Conservation (phyloP, 2,113 vertebrate species). For the Oncorhynchus clarkii region DNA sequence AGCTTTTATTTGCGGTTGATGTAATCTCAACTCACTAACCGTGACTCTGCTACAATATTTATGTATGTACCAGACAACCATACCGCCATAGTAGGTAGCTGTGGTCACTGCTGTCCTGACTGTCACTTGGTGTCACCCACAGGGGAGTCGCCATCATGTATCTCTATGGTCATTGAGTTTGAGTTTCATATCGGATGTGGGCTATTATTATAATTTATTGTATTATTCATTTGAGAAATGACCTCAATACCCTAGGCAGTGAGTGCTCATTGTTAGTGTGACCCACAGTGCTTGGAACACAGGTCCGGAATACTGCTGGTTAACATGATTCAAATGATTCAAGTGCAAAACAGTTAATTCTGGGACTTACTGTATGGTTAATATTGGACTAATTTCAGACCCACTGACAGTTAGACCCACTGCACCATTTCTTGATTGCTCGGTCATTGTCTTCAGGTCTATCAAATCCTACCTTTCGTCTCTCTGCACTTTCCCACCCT, state of each 20-base stretch:
- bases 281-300: background rate
- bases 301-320: no score
- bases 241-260: constrained; percentile 23
- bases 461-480: background rate
- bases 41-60: constrained; percentile 51
- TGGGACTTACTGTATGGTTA: no score
- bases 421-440: no score
- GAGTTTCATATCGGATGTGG: constrained; percentile 42
- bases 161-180: constrained; percentile 38
- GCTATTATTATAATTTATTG: constrained; percentile 54
- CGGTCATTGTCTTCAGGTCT: background rate
- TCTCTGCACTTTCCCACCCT: background rate
- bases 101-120: constrained; percentile 14
- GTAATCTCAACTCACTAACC: constrained; percentile 41
- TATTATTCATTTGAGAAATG: constrained; percentile 51
- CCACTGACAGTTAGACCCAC: no score
- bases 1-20: constrained; percentile 24
- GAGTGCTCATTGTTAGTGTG: constrained; percentile 19
- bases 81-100: constrained; percentile 20
- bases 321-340: no score
- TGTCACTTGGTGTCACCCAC: constrained; percentile 35
- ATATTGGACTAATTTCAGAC: no score
- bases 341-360: no score
- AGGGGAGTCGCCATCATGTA: background rate
- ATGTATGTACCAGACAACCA: background rate